Evolutionary conservation across 2,888 invertebrate species (phyloP).

Genomic region (Harpalus rubripes): DNA sequence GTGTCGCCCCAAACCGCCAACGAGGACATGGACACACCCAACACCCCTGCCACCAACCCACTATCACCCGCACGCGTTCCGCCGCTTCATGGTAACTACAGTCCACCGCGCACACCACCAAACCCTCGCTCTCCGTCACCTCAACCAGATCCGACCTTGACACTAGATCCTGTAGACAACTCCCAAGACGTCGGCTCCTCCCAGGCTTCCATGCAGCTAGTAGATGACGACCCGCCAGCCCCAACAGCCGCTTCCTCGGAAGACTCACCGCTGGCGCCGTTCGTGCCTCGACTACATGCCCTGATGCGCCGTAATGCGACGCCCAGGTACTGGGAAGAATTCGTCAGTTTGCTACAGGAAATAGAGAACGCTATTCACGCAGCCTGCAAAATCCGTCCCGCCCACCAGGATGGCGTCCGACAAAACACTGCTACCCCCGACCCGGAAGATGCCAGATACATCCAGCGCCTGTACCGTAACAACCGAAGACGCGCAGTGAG

Average conservation of each 20-base stretch:
- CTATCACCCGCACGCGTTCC: background rate
- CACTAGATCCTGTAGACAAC: background rate
- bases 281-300: background rate
- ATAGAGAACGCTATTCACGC: background rate
- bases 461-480: background rate
- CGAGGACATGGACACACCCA: background rate
- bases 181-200: background rate
- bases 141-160: background rate
- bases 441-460: no score
- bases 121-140: background rate
- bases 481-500: background rate
- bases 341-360: background rate
- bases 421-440: background rate
- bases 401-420: background rate
- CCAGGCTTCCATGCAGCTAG: background rate
- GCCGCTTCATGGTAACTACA: background rate
- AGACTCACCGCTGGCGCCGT: background rate
- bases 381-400: background rate
- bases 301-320: background rate
- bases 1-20: background rate
- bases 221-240: background rate
- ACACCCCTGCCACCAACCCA: background rate
- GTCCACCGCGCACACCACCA: background rate
- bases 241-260: background rate
- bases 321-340: background rate